Evolutionary conservation across 2,888 invertebrate genomes (phyloP).

Genomic region (Dione vanillae): DNA sequence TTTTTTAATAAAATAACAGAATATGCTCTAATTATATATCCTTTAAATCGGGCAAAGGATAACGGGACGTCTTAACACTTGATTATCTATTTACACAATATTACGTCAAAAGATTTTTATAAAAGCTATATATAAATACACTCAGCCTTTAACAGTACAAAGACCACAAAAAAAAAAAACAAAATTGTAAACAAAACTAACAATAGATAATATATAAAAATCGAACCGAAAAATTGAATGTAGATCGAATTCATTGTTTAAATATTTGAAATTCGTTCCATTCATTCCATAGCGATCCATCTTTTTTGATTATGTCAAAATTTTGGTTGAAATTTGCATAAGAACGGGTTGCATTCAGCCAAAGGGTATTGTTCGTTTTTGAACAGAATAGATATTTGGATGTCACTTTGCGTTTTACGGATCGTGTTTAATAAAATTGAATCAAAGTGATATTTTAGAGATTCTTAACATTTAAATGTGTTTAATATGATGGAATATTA

Average conservation of each 20-base stretch:
- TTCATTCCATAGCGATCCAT: constrained; percentile 74
- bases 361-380: constrained; percentile 59
- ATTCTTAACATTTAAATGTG: constrained; percentile 24
- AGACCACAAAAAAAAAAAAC: constrained; percentile 28
- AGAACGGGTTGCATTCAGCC: constrained; percentile 62
- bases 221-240: constrained; percentile 55
- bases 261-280: constrained; percentile 60
- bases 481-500: constrained; percentile 2
- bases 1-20: too few species aligned
- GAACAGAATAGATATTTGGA: constrained; percentile 47
- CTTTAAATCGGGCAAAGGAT: too few species aligned
- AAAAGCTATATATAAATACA: constrained; percentile 2
- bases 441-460: constrained; percentile 38
- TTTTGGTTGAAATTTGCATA: constrained; percentile 73
- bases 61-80: too few species aligned
- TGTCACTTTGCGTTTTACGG: constrained; percentile 56
- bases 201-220: constrained; percentile 53
- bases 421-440: constrained; percentile 45
- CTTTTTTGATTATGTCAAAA: constrained; percentile 79
- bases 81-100: too few species aligned
- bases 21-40: too few species aligned
- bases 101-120: neutral
- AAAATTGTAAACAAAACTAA: constrained; percentile 43
- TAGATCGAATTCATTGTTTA: constrained; percentile 64
- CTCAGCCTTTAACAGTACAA: neutral